Conservation (phyloP, 2,797 vertebrate species). For the Distichodus sexfasciatus region DNA sequence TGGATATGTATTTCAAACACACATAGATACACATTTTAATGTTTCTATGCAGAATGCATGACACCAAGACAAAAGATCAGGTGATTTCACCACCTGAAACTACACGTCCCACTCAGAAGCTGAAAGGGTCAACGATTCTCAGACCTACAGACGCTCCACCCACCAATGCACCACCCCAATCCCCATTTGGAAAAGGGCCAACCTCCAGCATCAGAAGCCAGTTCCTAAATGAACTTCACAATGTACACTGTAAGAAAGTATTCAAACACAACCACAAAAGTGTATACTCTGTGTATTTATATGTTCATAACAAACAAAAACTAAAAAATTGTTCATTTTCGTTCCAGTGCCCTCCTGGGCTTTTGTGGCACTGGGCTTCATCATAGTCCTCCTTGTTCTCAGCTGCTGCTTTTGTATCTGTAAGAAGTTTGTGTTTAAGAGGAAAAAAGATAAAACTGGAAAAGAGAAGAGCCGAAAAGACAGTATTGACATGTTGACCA, state of each 20-base stretch:
- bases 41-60: slow-evolving; percentile 23
- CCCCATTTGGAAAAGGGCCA: slow-evolving; percentile 8
- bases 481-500: slow-evolving; percentile 82
- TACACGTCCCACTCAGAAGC: not conserved
- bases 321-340: too few species aligned
- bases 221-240: slow-evolving; percentile 67
- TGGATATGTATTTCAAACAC: too few species aligned
- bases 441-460: slow-evolving; percentile 95
- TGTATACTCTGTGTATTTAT: too few species aligned
- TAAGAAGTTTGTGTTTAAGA: slow-evolving; percentile 92
- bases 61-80: not conserved
- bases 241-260: slow-evolving; percentile 63
- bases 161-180: slow-evolving; percentile 1
- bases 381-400: slow-evolving; percentile 66
- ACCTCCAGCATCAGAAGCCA: slow-evolving; percentile 48
- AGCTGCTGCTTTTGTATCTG: slow-evolving; percentile 86
- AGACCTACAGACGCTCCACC: slow-evolving; percentile 8
- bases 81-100: slow-evolving; percentile 8
- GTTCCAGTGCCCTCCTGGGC: slow-evolving; percentile 52
- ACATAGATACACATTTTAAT: not conserved
- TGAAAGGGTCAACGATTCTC: slow-evolving; percentile 10
- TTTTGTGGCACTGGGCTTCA: slow-evolving; percentile 17
- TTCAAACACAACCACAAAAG: not conserved
- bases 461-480: slow-evolving; percentile 84
- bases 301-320: too few species aligned